These are phyloP conservation scores for Sphyrna mokarran DNA, from an alignment of 2,113 vertebrate species.

Conservation along the genomic window DNA sequence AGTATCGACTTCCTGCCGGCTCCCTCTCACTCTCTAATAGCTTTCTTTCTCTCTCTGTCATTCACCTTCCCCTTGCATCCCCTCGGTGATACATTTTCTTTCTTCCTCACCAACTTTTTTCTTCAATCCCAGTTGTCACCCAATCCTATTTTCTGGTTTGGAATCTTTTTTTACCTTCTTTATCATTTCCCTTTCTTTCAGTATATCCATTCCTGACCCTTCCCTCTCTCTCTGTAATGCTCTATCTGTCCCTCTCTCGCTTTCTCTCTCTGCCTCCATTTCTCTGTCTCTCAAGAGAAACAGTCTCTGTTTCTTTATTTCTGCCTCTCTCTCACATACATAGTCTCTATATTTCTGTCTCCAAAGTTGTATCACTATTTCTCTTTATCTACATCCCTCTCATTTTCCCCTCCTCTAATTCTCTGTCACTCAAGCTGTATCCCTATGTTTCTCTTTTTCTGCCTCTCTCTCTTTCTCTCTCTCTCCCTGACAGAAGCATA, in stretches of 20 bases:
- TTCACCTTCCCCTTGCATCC: background rate
- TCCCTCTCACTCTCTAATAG: background rate
- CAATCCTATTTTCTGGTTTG: background rate
- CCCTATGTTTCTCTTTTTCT: slow-evolving; percentile 39
- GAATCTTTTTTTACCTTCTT: background rate
- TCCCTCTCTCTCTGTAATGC: background rate
- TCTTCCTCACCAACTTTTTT: background rate
- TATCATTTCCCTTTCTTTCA: background rate
- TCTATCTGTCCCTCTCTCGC: background rate
- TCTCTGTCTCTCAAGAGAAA: background rate
- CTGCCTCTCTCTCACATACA: background rate
- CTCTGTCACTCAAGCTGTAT: background rate
- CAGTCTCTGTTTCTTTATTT: background rate
- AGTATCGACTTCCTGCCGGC: background rate
- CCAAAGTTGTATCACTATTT: background rate
- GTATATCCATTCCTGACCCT: too few relatives aligned
- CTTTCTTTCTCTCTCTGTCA: background rate
- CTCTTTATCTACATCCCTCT: background rate
- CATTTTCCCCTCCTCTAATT: background rate
- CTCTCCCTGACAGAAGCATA: background rate
- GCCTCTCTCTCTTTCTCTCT: slow-evolving; percentile 24
- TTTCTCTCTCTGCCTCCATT: slow-evolving; percentile 36
- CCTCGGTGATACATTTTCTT: background rate
- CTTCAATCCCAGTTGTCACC: background rate
- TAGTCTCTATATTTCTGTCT: slow-evolving; percentile 28